Conservation (phyloP, 2,113 vertebrate genomes). For the Pseudorasbora parva region DNA sequence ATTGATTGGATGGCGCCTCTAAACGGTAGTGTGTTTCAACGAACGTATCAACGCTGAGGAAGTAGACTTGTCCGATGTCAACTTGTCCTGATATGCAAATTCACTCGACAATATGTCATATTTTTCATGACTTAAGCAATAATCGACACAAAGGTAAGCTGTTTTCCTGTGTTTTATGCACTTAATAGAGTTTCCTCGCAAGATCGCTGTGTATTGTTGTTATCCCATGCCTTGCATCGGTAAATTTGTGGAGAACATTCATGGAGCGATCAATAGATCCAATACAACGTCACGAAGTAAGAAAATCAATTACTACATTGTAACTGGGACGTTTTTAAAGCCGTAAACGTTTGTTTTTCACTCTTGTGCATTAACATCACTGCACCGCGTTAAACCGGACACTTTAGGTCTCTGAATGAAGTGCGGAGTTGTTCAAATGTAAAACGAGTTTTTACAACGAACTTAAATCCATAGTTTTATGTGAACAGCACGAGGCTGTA, state of each 20-base stretch:
- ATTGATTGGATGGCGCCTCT: slow-evolving; percentile 38
- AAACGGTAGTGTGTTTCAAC: not conserved
- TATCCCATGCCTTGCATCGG: not conserved
- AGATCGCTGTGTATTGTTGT: not conserved
- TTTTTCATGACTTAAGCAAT: slow-evolving; percentile 21
- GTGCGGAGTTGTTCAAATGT: not conserved
- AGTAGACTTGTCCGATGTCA: slow-evolving; percentile 49
- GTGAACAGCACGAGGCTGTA: not conserved
- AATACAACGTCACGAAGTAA: not conserved
- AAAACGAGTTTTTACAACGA: slow-evolving; percentile 3
- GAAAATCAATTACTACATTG: not conserved
- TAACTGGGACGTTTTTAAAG: not conserved
- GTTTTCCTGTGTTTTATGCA: not conserved
- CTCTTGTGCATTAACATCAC: not conserved
- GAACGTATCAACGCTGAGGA: slow-evolving; percentile 40
- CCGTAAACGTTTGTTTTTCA: not conserved
- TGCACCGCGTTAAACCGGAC: not conserved
- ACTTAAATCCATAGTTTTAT: not conserved
- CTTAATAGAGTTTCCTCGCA: not conserved
- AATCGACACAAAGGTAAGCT: slow-evolving; percentile 45
- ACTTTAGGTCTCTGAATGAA: not conserved
- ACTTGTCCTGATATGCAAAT: slow-evolving; percentile 38
- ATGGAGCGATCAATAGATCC: not conserved
- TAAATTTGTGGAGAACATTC: not conserved
- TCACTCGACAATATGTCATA: not conserved